Base-by-base conservation (phyloP, 1,140 invertebrate species). In the Physella acuta region DNA sequence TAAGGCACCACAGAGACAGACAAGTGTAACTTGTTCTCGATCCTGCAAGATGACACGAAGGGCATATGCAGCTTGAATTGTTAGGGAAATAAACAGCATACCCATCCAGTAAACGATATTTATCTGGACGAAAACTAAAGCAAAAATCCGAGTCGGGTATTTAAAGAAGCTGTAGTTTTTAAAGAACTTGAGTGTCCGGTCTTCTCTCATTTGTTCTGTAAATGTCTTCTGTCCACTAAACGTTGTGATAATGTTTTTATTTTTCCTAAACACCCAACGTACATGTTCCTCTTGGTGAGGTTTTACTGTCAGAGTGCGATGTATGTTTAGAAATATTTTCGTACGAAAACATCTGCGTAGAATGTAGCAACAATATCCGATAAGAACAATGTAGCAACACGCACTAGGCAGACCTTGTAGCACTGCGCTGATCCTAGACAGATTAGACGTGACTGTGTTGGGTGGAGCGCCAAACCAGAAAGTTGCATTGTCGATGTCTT, bases 61-160 rank as follows among this genome's bases (percentile, higher is more conserved):
- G 39, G 39, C 20, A 20, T 44, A 44, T 44, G 20, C 8, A 44
- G 20, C 20, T 44, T 44, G 39, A 8, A 44, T 8, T 44, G 39
- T 44, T 8, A 8, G 8, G 8, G 39, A 44, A 44, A 44, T 44
- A 8, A 44, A 20, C 8, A 44, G 39, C 16, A 24, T 1, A 49
- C 70, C 49, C 58, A 71, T 61, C 33, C 64, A 71, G 16, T 71
- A 71, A 33, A 67, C 30, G 36, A 71, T 31, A 51, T 66, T 71
- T n/a, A 71, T 20, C 37, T 71, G 70, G 0, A 71, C 70, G 44
- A 66, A 71, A n/a, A 63, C 62, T 17, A 71, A 28, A 16, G 53
- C 58, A 51, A 71, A 24, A 24, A 71, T 67, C 3, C 63, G 63
- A 2, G 63, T 60, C 0, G 70, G 70, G 31, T 66, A 64, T 33